Evolutionary conservation across 2,888 invertebrate genomes (phyloP), one percentile per base, ranked within the genome.

Genomic region (Protonemura montana): DNA sequence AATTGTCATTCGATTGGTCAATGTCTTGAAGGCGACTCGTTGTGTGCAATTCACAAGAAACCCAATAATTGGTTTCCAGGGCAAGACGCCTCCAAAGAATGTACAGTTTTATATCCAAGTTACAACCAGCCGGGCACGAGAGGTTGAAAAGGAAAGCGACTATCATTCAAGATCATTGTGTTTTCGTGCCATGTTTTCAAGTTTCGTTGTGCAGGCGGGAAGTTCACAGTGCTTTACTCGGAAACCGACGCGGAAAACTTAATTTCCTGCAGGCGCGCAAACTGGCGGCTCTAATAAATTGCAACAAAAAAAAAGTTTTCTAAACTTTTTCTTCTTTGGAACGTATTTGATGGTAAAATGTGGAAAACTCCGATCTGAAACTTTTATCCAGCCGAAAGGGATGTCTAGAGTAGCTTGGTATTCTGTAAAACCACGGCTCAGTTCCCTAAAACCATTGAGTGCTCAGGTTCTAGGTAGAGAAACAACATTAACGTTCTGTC

Each of bases 41-140:
- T 26, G 82, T 29, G 28, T 10, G 42, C 82, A 83, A 10, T 76
- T 83, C 76, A 3, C 10, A 42, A n/a, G 35, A 83, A 83, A 42
- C 59, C 35, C 59, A 83, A 83, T 76, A 42, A 83, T 76, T 59
- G 76, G 41, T 41, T 27, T 26, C 3, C 13, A 13, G 26, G n/a
- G n/a, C n/a, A n/a, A n/a, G n/a, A n/a, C n/a, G n/a, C n/a, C n/a
- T n/a, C n/a, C n/a, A n/a, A n/a, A n/a, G n/a, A n/a, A n/a, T n/a
- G n/a, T n/a, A n/a, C n/a, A n/a, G n/a, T n/a, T n/a, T n/a, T n/a
- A n/a, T n/a, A n/a, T n/a, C n/a, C n/a, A n/a, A n/a, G n/a, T n/a
- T n/a, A n/a, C n/a, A n/a, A n/a, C n/a, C n/a, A n/a, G n/a, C n/a
- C 26, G 59, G 21, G 59, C 16, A 13, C 59, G 59, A 21, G 6